Evolutionary conservation across 1,140 invertebrate genomes (phyloP).

Genomic region (Drosophila hydei): DNA sequence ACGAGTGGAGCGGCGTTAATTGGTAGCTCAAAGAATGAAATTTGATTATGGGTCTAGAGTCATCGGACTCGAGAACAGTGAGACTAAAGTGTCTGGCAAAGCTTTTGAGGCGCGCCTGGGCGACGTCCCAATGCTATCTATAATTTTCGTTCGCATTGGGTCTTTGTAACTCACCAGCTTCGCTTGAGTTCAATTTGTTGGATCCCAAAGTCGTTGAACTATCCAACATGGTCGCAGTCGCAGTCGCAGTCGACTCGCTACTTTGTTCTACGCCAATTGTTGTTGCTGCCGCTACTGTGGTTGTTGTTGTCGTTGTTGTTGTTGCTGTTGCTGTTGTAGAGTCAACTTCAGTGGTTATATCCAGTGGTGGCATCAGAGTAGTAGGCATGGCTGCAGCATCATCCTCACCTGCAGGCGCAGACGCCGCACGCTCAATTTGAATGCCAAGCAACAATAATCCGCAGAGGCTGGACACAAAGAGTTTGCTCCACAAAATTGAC

Average conservation of each 20-base stretch:
- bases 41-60: conserved; percentile 57
- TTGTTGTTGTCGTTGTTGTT: conserved; percentile 20
- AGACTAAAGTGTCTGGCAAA: conserved; percentile 72
- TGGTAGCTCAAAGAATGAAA: conserved; percentile 66
- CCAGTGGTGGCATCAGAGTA: conserved; percentile 51
- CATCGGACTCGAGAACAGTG: conserved; percentile 18
- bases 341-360: conserved; percentile 48
- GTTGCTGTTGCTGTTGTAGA: conserved; percentile 45
- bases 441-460: conserved; percentile 75
- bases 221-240: conserved; percentile 48
- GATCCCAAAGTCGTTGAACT: conserved; percentile 71
- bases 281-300: conserved; percentile 37
- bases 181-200: conserved; percentile 68
- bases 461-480: conserved; percentile 64
- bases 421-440: conserved; percentile 75
- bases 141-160: conserved; percentile 68
- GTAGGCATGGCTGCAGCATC: conserved; percentile 40
- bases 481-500: conserved; percentile 54
- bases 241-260: conserved; percentile 37
- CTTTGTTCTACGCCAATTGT: conserved; percentile 72
- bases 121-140: conserved; percentile 57
- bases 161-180: conserved; percentile 72
- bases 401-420: conserved; percentile 77
- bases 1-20: conserved; percentile 62
- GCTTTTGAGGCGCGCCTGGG: conserved; percentile 45